Evolutionary conservation across 2,888 invertebrate species (phyloP).

Genomic region (Philereme vetulata): DNA sequence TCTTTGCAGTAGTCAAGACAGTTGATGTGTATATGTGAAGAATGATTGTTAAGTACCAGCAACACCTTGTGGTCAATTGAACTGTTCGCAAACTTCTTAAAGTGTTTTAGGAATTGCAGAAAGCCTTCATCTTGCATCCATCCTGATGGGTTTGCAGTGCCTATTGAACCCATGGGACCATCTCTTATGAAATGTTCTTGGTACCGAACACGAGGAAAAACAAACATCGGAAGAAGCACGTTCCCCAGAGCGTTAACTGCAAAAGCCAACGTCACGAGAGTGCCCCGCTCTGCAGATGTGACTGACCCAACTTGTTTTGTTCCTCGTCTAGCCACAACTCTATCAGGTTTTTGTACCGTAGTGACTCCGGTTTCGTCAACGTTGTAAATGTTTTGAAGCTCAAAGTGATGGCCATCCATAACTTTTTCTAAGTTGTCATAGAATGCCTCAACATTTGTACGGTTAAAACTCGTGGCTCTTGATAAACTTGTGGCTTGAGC

Average conservation of each 20-base stretch:
- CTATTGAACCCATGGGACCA: constrained; percentile 40
- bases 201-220: constrained; percentile 42
- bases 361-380: constrained; percentile 41
- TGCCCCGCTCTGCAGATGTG: constrained; percentile 55
- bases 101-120: constrained; percentile 43
- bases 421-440: too few relatives aligned
- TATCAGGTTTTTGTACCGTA: constrained; percentile 40
- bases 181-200: constrained; percentile 41
- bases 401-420: too few relatives aligned
- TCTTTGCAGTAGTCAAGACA: constrained; percentile 38
- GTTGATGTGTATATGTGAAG: constrained; percentile 41
- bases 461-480: too few relatives aligned
- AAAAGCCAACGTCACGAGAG: constrained; percentile 47
- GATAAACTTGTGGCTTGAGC: too few relatives aligned
- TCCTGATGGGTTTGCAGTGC: constrained; percentile 42
- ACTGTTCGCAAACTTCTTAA: constrained; percentile 34
- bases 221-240: constrained; percentile 44
- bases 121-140: constrained; percentile 46
- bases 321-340: constrained; percentile 14
- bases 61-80: constrained; percentile 38
- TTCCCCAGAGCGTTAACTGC: constrained; percentile 50
- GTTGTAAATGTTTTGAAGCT: too few relatives aligned
- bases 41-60: constrained; percentile 45
- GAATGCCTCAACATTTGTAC: too few relatives aligned
- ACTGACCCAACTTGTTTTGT: constrained; percentile 47